A percentile compares a stretch with the other conserved stretches of the same genome.
Conservation (phyloP, 2,888 invertebrate genomes). For the Hirtodrosophila trivittata region DNA sequence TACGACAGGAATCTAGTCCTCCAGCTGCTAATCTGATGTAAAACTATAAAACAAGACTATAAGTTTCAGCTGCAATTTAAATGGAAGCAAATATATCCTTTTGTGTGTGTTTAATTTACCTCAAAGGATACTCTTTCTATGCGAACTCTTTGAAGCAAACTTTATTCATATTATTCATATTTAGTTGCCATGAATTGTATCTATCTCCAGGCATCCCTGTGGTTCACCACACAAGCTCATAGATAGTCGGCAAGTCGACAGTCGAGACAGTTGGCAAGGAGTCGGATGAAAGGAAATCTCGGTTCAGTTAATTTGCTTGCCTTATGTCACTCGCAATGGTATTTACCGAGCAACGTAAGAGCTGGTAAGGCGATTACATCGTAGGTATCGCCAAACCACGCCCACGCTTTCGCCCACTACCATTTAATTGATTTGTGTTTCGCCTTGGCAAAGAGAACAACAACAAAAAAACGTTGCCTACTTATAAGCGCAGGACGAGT, state of each 20-base stretch:
- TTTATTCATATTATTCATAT: no score
- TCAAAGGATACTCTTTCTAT: no score
- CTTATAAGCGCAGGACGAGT: conserved; percentile 12
- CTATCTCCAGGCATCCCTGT: background rate
- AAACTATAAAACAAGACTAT: no score
- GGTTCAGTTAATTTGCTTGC: conserved; percentile 65
- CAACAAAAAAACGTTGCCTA: conserved; percentile 14
- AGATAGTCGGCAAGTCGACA: conserved; percentile 31
- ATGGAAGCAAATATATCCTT: no score
- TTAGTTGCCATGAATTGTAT: background rate
- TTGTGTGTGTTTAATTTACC: no score
- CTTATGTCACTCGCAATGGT: conserved; percentile 54
- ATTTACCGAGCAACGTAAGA: conserved; percentile 37
- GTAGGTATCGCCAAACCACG: conserved; percentile 31
- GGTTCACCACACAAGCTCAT: conserved; percentile 24
- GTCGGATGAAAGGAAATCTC: conserved; percentile 56
- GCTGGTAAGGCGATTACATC: conserved; percentile 65
- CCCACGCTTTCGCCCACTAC: conserved; percentile 8
- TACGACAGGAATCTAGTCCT: no score
- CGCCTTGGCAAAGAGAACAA: conserved; percentile 1
- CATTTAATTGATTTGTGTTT: conserved; percentile 52
- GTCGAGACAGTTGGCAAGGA: no score
- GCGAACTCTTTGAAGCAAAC: no score
- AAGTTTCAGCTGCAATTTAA: no score
- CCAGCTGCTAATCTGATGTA: no score